Evolutionary conservation across 1,140 invertebrate genomes (phyloP).

Genomic region (Radopholus similis): DNA sequence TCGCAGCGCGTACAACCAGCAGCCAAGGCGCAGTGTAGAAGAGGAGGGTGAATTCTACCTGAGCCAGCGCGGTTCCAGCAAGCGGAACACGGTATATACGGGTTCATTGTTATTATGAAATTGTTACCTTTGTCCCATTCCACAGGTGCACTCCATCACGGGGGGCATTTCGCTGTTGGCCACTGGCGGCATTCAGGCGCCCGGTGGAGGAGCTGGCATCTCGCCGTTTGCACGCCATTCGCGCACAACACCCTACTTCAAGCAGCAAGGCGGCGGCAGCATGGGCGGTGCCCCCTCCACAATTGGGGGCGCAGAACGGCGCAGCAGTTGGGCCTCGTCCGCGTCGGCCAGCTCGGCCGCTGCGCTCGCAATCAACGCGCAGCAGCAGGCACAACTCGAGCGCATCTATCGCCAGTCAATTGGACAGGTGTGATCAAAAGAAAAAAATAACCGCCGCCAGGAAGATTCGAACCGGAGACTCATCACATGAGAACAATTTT

Average conservation of each 20-base stretch:
- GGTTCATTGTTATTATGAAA: neutral
- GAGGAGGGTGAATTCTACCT: slow-evolving; percentile 50
- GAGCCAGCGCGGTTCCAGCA: slow-evolving; percentile 36
- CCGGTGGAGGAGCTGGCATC: neutral
- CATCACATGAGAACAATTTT: no score
- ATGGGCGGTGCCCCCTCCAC: slow-evolving; percentile 1
- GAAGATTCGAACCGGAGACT: neutral
- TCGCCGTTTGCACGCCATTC: slow-evolving; percentile 28
- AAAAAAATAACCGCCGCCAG: neutral
- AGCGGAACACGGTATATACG: slow-evolving; percentile 48
- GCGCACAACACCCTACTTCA: slow-evolving; percentile 24
- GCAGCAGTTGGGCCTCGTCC: slow-evolving; percentile 52
- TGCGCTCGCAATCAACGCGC: slow-evolving; percentile 34
- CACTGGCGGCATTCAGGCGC: neutral
- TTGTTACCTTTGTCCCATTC: neutral
- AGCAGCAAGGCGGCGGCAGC: neutral
- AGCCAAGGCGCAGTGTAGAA: slow-evolving; percentile 32
- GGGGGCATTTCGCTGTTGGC: neutral
- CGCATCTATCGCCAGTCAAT: slow-evolving; percentile 41
- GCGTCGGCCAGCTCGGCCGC: slow-evolving; percentile 23
- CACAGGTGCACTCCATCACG: slow-evolving; percentile 12
- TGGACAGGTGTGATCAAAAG: slow-evolving; percentile 12
- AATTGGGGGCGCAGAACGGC: slow-evolving; percentile 30
- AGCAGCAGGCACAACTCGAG: slow-evolving; percentile 48
- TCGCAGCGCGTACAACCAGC: neutral